Evolutionary conservation across 2,113 vertebrate species (phyloP), one percentile per base, ranked within the genome.

Genomic region (Chloroceryle aenea): DNA sequence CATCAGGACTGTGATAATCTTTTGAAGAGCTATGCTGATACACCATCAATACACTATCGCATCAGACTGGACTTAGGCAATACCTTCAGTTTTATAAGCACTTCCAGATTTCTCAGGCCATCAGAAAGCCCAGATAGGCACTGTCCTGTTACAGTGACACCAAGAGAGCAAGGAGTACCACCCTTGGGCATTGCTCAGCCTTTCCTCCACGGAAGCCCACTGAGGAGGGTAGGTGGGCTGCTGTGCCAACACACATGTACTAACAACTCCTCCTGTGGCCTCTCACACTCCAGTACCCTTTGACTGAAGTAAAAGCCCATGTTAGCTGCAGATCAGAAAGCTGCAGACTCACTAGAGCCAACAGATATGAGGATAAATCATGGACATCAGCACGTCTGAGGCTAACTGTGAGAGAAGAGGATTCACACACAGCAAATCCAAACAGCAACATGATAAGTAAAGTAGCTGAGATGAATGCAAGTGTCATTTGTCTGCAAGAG

Each of bases 331-430:
- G 40, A 72, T 55, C 82, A 83, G 62, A 76, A 89, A 89, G 77
- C 53, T 64, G 53, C 27, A 81, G 83, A 48, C 64, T 74, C 78
- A 78, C 48, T 40, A 20, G 4, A 50, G 48, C 78, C 75, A 95
- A 93, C 74, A 87, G 61, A 90, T 27, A 62, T 9, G 43, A 21
- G 22, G 43, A 95, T 80, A 84, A 85, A 95, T 52, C 96, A 95
- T 67, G 47, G 45, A 93, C 93, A 30, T 10, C 10, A 10, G 77
- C 50, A 81, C 0, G 2, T 45, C 47, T 81, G 62, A 85, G 59
- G 69, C 69, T 52, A 68, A 68, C 55, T 14, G 34, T 55, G 66
- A 93, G 17, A 85, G 21, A 73, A 80, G 68, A 87, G 74, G 17
- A 26, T 56, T 81, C n/a, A 64, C 36, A 62, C 4, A 77, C 82